Base-by-base conservation (phyloP, 1,140 invertebrate genomes). In the Procambarus clarkii region DNA sequence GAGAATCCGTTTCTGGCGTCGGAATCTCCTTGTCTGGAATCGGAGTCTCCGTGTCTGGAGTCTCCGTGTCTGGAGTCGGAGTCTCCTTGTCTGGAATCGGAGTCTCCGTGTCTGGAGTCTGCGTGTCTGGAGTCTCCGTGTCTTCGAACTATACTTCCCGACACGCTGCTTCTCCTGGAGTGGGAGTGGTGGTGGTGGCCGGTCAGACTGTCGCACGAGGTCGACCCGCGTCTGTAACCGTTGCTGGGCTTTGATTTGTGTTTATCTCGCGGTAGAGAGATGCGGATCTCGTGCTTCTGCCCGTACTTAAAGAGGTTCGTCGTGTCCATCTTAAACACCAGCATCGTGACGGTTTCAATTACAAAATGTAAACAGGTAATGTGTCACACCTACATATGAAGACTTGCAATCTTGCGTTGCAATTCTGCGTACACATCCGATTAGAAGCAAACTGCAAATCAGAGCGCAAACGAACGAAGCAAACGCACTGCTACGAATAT, bases 301-400 rank as follows among this genome's bases (percentile, higher is more conserved):
- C 88, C 88, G 81, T 91, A 48, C 82, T 84, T 84, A 82, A 91
- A 91, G 3, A 91, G 46, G 48, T 84, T 84, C n/a, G 88, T 91
- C 21, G 88, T 91, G 74, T 91, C 88, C 88, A 91, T 91, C 45
- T 91, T 91, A 76, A 91, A 91, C 34, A 91, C 82, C 82, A 91
- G 45, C 88, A 91, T 91, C n/a, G 24, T 85, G 88, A 54, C 13
- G 13, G 60, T 54, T 54, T 54, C 13, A 54, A 54, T 54, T 54
- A 54, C 1, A 13, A 54, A 54, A 8, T 3, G 8, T 54, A 54
- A 54, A 54, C 50, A 9, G 50, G 50, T 13, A 54, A 54, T 54
- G 50, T 54, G 1, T 8, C 50, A 54, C 8, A 8, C 1, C 2
- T 54, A 8, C 8, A 9, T 54, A 13, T 13, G 13, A 54, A 9